These are phyloP conservation scores for Engystomops pustulosus DNA, from an alignment of 2,113 vertebrate genomes.

Conservation along the genomic window DNA sequence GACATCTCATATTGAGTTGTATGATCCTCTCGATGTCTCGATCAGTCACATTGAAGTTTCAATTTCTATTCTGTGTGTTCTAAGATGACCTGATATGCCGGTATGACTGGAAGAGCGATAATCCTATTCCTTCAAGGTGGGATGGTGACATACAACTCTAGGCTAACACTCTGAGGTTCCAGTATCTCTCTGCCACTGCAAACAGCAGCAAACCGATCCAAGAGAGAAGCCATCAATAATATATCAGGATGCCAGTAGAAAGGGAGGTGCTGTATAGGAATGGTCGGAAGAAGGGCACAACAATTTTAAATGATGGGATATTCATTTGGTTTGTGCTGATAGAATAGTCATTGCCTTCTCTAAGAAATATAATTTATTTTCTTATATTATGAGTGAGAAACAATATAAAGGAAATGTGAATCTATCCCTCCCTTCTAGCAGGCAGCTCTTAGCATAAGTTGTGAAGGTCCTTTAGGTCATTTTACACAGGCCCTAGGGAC, in stretches of 20 bases:
- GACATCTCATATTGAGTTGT: slow-evolving; percentile 1
- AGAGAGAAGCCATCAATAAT: slow-evolving; percentile 51
- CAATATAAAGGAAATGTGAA: slow-evolving; percentile 12
- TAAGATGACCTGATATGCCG: background rate
- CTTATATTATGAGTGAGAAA: background rate
- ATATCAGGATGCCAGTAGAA: slow-evolving; percentile 54
- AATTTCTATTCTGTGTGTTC: background rate
- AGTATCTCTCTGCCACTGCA: slow-evolving; percentile 37
- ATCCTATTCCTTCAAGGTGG: background rate
- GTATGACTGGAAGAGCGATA: background rate
- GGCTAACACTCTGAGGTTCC: slow-evolving; percentile 1
- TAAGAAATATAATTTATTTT: slow-evolving; percentile 3
- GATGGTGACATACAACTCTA: slow-evolving; percentile 24
- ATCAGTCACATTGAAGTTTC: background rate
- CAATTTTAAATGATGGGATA: background rate
- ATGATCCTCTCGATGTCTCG: background rate
- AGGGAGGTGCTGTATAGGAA: background rate
- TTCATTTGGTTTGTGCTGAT: slow-evolving; percentile 6
- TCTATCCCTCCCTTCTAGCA: slow-evolving; percentile 7
- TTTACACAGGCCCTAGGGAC: slow-evolving; percentile 56
- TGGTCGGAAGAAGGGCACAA: slow-evolving; percentile 25
- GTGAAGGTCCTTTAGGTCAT: slow-evolving; percentile 57
- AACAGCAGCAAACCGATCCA: slow-evolving; percentile 46
- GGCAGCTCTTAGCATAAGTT: slow-evolving; percentile 29
- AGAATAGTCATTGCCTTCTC: background rate